Evolutionary conservation across 2,888 invertebrate species (phyloP).

Genomic region (Arrhopalites spinosus): DNA sequence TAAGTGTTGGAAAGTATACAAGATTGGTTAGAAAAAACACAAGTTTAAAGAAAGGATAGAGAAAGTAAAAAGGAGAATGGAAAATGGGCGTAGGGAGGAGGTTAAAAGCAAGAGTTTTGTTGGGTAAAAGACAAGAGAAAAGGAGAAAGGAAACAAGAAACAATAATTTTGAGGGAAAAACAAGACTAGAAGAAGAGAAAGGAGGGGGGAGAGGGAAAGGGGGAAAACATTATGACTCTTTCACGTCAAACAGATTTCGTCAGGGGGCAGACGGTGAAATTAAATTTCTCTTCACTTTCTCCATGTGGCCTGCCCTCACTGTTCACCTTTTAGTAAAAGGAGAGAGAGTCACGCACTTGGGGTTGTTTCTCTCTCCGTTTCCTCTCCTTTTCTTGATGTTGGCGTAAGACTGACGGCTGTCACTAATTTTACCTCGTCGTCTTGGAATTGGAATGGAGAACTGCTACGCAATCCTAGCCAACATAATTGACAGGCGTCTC

Average conservation of each 20-base stretch:
- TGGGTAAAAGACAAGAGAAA: background rate
- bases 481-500: background rate
- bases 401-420: slow-evolving; percentile 34
- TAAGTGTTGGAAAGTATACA: too few species aligned
- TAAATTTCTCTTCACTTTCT: slow-evolving; percentile 39
- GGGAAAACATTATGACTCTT: slow-evolving; percentile 15
- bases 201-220: background rate
- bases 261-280: slow-evolving; percentile 21
- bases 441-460: background rate
- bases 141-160: background rate
- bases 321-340: background rate
- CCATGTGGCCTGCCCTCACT: slow-evolving; percentile 33
- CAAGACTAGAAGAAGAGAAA: background rate
- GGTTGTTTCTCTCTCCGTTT: background rate
- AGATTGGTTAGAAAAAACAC: background rate
- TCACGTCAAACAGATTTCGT: slow-evolving; percentile 24
- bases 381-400: background rate
- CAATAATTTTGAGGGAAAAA: background rate
- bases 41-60: background rate
- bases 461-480: background rate
- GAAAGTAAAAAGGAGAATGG: background rate
- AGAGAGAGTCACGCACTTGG: background rate
- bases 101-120: too few species aligned
- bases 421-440: slow-evolving; percentile 32
- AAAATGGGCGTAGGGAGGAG: background rate